Evolutionary conservation across 1,140 invertebrate species (phyloP), one percentile per base, ranked within the genome.

Genomic region (Lasioglossum albipes): DNA sequence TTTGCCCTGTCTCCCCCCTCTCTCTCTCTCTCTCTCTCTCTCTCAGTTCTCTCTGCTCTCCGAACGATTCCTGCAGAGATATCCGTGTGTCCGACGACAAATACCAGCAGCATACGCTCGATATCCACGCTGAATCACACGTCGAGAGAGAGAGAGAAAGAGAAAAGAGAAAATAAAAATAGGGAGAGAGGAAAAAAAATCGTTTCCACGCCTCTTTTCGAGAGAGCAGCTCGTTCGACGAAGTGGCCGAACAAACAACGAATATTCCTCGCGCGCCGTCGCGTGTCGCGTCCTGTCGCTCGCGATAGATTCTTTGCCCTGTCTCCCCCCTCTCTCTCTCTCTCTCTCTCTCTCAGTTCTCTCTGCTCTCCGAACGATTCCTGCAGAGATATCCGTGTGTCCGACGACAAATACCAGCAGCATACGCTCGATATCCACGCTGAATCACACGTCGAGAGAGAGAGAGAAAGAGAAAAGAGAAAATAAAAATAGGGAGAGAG

Each of bases 241-340:
- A n/a, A n/a, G n/a, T n/a, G n/a, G 49, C 49, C 73, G 54, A 82
- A 42, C 42, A 66, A 71, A 83, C 64, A 18, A 70, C 41, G 45
- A 36, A 7, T 27, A 20, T 27, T 45, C 36, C 16, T 18, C 31
- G 3, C 16, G 7, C 22, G 36, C 13, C 18, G 45, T 49, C 45
- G 42, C 42, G 42, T 12, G 42, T 45, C 42, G 45, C 36, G 31
- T 36, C 22, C 16, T 49, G 45, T 49, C 45, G 45, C 10, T 49
- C 45, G 45, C 45, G 45, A 49, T 49, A 49, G 45, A 49, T 49
- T 49, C 45, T 49, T 49, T 13, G 45, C 45, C 45, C 45, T 49
- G 0, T 49, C 45, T 45, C 10, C 7, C 7, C 42, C 42, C 45
- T 12, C 45, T 7, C 10, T 13, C 45, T 12, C 45, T 49, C 45